These are phyloP conservation scores for Mythimna impura DNA, from an alignment of 2,888 invertebrate species.

Conservation along the genomic window DNA sequence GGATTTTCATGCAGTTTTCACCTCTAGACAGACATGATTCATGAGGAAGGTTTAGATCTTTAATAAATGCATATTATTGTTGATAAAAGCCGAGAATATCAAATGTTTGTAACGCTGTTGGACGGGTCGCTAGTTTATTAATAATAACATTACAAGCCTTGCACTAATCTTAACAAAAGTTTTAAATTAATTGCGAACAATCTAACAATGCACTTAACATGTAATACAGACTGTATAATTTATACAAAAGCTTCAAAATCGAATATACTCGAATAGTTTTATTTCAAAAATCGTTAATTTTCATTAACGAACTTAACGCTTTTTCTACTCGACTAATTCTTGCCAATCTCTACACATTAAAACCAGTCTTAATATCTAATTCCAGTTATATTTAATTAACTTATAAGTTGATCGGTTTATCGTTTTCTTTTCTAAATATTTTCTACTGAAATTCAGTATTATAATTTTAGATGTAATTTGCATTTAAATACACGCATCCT, in stretches of 20 bases:
- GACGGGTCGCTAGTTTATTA: too few species aligned
- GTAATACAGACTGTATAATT: not conserved
- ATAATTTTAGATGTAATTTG: slow-evolving; percentile 67
- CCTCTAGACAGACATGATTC: too few species aligned
- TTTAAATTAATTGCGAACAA: not conserved
- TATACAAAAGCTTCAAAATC: not conserved
- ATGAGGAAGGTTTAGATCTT: too few species aligned
- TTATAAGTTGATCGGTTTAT: slow-evolving; percentile 65
- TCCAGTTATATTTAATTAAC: slow-evolving; percentile 71
- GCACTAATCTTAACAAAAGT: not conserved
- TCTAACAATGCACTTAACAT: not conserved
- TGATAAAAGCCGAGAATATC: too few species aligned
- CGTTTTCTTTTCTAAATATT: slow-evolving; percentile 51
- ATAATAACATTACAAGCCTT: not conserved
- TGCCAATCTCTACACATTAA: slow-evolving; percentile 60
- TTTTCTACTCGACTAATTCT: slow-evolving; percentile 42
- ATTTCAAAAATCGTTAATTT: not conserved
- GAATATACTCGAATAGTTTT: slow-evolving; percentile 17
- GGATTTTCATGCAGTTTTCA: too few species aligned
- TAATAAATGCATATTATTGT: too few species aligned
- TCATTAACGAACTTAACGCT: slow-evolving; percentile 3
- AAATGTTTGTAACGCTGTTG: too few species aligned
- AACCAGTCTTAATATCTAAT: slow-evolving; percentile 72
- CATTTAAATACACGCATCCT: slow-evolving; percentile 64
- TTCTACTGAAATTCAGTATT: slow-evolving; percentile 70